Evolutionary conservation across 1,140 invertebrate species (phyloP), one percentile per base, ranked within the genome.

Genomic region (Pachypsylla venusta): DNA sequence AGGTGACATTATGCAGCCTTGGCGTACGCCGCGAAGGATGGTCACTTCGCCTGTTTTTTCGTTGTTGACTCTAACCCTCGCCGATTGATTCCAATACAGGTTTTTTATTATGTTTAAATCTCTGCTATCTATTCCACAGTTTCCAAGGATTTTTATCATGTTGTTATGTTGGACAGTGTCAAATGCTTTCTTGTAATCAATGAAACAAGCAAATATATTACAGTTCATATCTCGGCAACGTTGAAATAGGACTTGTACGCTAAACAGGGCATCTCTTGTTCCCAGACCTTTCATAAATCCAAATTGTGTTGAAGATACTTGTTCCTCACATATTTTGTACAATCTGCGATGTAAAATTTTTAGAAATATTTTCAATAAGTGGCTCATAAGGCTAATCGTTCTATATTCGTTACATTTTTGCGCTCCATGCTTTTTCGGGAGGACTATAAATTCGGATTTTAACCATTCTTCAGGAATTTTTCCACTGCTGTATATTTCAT

Each of bases 1-100:
- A n/a, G 65, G 65, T 48, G 65, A 67, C 54, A 67, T 25, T 25
- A 68, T 57, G 54, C 66, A 69, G 40, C 68, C 69, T 48, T 70
- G 67, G 19, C 67, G 53, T 13, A 67, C 65, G 2, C 64, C 66
- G 27, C 62, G 16, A 19, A 19, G 7, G 5, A 48, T 48, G 16
- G 7, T 48, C 7, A 48, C n/a, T 19, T 48, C 42, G 7, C 22
- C 16, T 48, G 42, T 10, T 4, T 19, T 4, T 19, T 5, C 5
- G 4, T 5, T 5, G 5, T 22, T 22, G 4, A 48, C 42, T 22
- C 5, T 48, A 5, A 48, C 16, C 16, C 22, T 48, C 22, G 42
- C 42, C 4, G 7, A 19, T n/a, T 48, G 42, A 5, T n/a, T n/a
- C 4, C 4, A 48, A 22, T 19, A 48, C 16, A 48, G n/a, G 16